Conservation (phyloP, 2,797 vertebrate genomes). For the Dermochelys coriacea region DNA sequence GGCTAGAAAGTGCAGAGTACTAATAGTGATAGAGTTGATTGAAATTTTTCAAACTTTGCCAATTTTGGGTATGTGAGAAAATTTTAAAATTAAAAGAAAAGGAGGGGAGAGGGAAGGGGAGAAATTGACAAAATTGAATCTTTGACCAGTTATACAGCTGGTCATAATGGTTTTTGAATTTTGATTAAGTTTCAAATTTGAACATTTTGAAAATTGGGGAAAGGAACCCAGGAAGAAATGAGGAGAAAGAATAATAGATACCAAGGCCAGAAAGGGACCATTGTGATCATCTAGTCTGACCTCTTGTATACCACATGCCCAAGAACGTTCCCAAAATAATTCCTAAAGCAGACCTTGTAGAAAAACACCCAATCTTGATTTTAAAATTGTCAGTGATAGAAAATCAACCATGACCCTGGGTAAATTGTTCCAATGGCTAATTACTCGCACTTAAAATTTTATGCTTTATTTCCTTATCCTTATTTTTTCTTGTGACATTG, state of each 20-base stretch:
- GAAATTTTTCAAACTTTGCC: background rate
- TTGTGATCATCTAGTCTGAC: background rate
- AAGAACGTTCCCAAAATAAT: background rate
- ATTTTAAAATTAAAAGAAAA: background rate
- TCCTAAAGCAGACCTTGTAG: background rate
- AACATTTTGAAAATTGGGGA: background rate
- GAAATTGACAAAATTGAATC: background rate
- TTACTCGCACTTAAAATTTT: background rate
- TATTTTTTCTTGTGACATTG: background rate
- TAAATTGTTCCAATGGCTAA: background rate
- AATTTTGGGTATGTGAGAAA: background rate
- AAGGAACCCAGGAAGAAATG: background rate
- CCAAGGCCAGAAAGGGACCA: background rate
- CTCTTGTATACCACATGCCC: background rate
- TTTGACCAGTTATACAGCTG: background rate
- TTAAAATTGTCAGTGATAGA: background rate
- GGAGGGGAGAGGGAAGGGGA: background rate
- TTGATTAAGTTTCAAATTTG: background rate
- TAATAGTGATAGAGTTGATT: background rate
- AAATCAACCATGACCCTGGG: background rate
- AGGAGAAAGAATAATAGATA: background rate
- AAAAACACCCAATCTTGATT: background rate
- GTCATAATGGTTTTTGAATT: background rate
- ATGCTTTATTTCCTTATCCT: background rate
- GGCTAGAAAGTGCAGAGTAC: background rate